These are phyloP conservation scores for Fragum sueziense DNA, from an alignment of 2,888 invertebrate species.

Conservation along the genomic window DNA sequence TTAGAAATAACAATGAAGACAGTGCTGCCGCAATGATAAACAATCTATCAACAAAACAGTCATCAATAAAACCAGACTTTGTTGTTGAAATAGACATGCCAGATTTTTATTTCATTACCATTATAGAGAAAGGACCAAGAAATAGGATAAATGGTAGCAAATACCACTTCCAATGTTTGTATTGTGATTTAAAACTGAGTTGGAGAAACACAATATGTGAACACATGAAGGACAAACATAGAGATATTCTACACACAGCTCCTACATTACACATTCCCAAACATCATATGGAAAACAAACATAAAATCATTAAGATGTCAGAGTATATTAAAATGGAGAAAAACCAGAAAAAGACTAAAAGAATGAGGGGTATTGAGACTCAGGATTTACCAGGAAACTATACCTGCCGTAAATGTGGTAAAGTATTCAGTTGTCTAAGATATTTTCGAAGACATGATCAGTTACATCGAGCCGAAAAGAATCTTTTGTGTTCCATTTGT, in stretches of 20 bases:
- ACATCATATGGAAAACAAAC: conserved; percentile 44
- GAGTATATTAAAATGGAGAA: conserved; percentile 60
- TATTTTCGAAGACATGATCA: conserved; percentile 74
- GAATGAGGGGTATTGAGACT: conserved; percentile 67
- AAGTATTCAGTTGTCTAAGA: conserved; percentile 74
- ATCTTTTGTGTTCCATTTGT: conserved; percentile 75
- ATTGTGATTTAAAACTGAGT: conserved; percentile 69
- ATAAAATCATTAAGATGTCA: conserved; percentile 74
- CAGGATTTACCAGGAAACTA: conserved; percentile 75
- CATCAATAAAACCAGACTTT: conserved; percentile 5
- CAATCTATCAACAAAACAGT: background rate
- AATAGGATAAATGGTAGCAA: conserved; percentile 61
- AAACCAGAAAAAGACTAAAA: conserved; percentile 20
- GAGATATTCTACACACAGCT: conserved; percentile 67
- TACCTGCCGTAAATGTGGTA: conserved; percentile 72
- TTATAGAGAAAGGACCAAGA: conserved; percentile 21
- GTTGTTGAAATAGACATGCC: conserved; percentile 43
- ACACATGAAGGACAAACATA: conserved; percentile 74
- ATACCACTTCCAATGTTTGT: conserved; percentile 72
- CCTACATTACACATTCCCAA: conserved; percentile 53
- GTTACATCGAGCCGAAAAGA: conserved; percentile 70
- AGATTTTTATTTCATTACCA: conserved; percentile 55
- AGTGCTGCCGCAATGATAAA: background rate
- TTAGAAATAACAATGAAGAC: background rate
- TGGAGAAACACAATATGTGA: conserved; percentile 69